Evolutionary conservation across 2,113 vertebrate genomes (phyloP).

Genomic region (Todiramphus saurophagus): DNA sequence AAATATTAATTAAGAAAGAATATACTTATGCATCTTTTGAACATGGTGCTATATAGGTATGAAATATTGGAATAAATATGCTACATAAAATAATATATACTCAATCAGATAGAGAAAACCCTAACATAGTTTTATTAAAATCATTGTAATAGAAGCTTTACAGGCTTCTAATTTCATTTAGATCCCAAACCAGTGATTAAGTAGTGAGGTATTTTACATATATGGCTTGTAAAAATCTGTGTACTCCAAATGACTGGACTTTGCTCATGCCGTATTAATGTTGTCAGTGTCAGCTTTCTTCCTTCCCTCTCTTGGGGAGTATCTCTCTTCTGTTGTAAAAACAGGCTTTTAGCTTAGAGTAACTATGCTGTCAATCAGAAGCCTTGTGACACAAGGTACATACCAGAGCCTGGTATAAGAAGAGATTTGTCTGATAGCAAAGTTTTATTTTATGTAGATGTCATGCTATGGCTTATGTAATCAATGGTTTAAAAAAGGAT

Average conservation of each 20-base stretch:
- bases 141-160: not conserved
- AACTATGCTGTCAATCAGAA: not conserved
- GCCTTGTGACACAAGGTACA: constrained; percentile 2
- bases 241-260: not conserved
- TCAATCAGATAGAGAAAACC: not conserved
- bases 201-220: not conserved
- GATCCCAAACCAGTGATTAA: not conserved
- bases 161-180: not conserved
- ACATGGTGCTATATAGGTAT: not conserved
- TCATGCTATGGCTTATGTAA: not conserved
- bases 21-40: not conserved
- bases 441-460: not conserved
- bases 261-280: fast-evolving
- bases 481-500: not conserved
- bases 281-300: not conserved
- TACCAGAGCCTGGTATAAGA: not conserved
- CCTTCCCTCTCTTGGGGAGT: not conserved
- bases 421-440: not conserved
- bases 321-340: not conserved
- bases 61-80: not conserved
- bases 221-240: not conserved
- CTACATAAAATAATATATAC: not conserved
- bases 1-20: not conserved
- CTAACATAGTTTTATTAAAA: not conserved
- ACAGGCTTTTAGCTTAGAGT: not conserved